Evolutionary conservation across 2,888 invertebrate genomes (phyloP).

Genomic region (Itoplectis maculator): DNA sequence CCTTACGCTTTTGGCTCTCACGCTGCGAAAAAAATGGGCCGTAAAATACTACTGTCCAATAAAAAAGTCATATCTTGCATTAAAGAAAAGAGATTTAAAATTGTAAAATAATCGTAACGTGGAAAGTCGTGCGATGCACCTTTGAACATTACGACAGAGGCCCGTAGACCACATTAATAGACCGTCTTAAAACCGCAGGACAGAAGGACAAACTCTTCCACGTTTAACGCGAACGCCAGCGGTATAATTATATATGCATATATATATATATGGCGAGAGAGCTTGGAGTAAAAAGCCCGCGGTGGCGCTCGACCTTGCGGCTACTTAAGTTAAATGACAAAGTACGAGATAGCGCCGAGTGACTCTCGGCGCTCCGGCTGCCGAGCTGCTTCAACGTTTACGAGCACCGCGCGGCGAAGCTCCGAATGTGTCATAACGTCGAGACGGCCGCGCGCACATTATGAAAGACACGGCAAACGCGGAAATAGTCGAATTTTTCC

Average conservation of each 20-base stretch:
- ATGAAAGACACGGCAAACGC: too few species aligned
- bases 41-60: too few species aligned
- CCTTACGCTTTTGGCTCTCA: too few species aligned
- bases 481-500: too few species aligned
- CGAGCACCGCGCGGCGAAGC: slow-evolving; percentile 21
- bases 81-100: not conserved
- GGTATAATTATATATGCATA: slow-evolving; percentile 12
- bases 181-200: slow-evolving; percentile 18
- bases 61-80: too few species aligned
- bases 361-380: slow-evolving; percentile 28
- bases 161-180: slow-evolving; percentile 41
- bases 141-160: not conserved
- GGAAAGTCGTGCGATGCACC: not conserved
- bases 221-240: not conserved
- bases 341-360: slow-evolving; percentile 36
- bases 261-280: slow-evolving; percentile 8
- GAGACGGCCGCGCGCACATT: not conserved
- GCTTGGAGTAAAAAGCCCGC: slow-evolving; percentile 55
- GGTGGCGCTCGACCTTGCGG: slow-evolving; percentile 56
- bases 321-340: slow-evolving; percentile 58
- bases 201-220: slow-evolving; percentile 27
- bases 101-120: not conserved
- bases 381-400: slow-evolving; percentile 35
- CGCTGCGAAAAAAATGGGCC: too few species aligned
- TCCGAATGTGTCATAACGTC: not conserved